Conservation (phyloP, 2,113 vertebrate species). For the Hypomesus transpacificus region DNA sequence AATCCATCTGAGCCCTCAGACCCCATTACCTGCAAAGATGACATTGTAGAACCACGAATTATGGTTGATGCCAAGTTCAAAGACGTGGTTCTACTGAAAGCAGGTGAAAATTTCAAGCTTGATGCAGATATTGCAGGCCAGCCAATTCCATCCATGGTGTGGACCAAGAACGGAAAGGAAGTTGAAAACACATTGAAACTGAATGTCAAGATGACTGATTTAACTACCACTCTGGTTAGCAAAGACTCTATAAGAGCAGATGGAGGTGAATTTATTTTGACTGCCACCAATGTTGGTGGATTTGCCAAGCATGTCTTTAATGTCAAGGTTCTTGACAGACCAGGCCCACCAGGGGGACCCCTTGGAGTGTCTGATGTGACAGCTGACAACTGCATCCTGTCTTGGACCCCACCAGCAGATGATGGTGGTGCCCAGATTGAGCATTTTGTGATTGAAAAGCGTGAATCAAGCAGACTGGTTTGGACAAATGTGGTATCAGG, state of each 20-base stretch:
- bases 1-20: constrained; percentile 91
- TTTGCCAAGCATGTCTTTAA: constrained; percentile 95
- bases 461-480: constrained; percentile 94
- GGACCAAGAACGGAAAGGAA: constrained; percentile 95
- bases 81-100: constrained; percentile 85
- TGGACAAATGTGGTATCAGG: constrained; percentile 90
- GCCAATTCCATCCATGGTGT: constrained; percentile 87
- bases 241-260: constrained; percentile 92
- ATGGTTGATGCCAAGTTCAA: constrained; percentile 93
- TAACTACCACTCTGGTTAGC: constrained; percentile 83
- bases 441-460: constrained; percentile 91
- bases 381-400: constrained; percentile 87
- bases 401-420: constrained; percentile 88
- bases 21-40: constrained; percentile 90
- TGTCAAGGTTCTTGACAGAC: constrained; percentile 94
- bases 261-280: constrained; percentile 88
- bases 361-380: constrained; percentile 84
- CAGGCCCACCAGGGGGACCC: constrained; percentile 90
- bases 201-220: constrained; percentile 85
- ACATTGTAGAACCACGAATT: constrained; percentile 91
- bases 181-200: constrained; percentile 88
- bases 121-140: constrained; percentile 94
- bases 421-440: constrained; percentile 94
- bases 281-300: constrained; percentile 91
- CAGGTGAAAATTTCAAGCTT: constrained; percentile 90